These are phyloP conservation scores for Folsomia candida DNA, from an alignment of 2,888 invertebrate species.

Conservation along the genomic window DNA sequence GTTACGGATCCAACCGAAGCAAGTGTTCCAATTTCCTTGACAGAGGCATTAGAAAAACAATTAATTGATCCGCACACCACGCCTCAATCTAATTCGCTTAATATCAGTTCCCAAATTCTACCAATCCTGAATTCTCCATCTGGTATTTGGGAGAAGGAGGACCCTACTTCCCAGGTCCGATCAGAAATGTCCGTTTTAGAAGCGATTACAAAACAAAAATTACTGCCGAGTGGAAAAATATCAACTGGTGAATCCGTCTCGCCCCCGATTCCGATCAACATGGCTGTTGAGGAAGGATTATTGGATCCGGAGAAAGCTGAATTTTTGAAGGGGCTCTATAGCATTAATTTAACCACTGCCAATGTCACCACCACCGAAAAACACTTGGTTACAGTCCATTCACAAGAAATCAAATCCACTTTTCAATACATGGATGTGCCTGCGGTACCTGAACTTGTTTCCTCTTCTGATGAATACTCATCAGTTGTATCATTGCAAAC, in stretches of 20 bases:
- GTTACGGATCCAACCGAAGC: slow-evolving; percentile 80
- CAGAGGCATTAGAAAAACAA: slow-evolving; percentile 74
- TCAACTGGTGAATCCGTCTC: slow-evolving; percentile 70
- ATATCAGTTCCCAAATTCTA: slow-evolving; percentile 68
- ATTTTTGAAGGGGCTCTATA: slow-evolving; percentile 76
- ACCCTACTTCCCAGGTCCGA: slow-evolving; percentile 52
- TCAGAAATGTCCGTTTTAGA: slow-evolving; percentile 79
- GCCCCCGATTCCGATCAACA: slow-evolving; percentile 74
- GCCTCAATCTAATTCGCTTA: background rate
- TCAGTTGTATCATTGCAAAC: too few species aligned
- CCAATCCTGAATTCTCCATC: slow-evolving; percentile 46
- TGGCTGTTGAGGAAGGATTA: slow-evolving; percentile 78
- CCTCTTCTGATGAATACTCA: too few species aligned
- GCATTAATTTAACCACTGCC: slow-evolving; percentile 82
- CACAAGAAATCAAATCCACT: slow-evolving; percentile 59
- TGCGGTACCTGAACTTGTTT: background rate
- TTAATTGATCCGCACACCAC: slow-evolving; percentile 58
- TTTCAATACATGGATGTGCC: slow-evolving; percentile 52
- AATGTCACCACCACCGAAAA: slow-evolving; percentile 82
- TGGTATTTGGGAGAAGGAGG: slow-evolving; percentile 35
- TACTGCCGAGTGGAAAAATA: slow-evolving; percentile 85
- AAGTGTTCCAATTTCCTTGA: slow-evolving; percentile 60
- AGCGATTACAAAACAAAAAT: slow-evolving; percentile 78
- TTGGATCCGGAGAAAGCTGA: slow-evolving; percentile 86
- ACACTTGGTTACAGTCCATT: slow-evolving; percentile 74